These are phyloP conservation scores for Mustelus asterias DNA, from an alignment of 2,113 vertebrate species.

Conservation along the genomic window DNA sequence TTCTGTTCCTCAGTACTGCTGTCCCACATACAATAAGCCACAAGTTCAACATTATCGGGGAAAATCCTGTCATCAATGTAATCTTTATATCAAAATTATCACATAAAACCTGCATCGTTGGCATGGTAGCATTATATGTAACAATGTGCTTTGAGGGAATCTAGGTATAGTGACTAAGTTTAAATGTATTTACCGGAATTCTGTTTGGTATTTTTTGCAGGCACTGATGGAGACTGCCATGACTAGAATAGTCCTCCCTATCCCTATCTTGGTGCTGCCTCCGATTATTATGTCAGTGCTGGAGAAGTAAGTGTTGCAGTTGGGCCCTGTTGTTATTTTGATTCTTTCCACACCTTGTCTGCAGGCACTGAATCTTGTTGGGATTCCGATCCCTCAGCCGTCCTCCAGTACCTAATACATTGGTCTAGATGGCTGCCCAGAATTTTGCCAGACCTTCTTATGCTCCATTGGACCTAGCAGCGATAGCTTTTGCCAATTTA, in stretches of 20 bases:
- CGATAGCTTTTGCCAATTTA: background rate
- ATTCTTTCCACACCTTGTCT: background rate
- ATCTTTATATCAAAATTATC: background rate
- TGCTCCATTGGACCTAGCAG: background rate
- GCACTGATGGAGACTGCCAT: slow-evolving; percentile 84
- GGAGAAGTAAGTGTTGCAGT: slow-evolving; percentile 74
- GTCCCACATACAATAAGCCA: background rate
- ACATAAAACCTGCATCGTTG: background rate
- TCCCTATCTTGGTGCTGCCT: slow-evolving; percentile 87
- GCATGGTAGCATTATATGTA: background rate
- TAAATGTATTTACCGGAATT: background rate
- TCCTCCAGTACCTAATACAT: background rate
- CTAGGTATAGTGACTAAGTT: background rate
- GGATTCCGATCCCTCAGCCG: background rate
- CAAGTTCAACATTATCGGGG: background rate
- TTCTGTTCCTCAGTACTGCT: background rate
- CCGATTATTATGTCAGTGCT: slow-evolving; percentile 81
- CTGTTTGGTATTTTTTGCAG: slow-evolving; percentile 50
- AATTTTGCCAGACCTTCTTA: background rate
- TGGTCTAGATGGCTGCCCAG: background rate
- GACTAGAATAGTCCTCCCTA: slow-evolving; percentile 81
- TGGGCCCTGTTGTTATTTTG: background rate
- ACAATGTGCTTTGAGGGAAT: background rate
- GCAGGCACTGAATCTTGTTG: background rate
- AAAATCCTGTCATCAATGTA: background rate